Evolutionary conservation across 23 tunicate genomes (phyloP), one percentile per base, ranked within the genome.

Genomic region (Styela clava): DNA sequence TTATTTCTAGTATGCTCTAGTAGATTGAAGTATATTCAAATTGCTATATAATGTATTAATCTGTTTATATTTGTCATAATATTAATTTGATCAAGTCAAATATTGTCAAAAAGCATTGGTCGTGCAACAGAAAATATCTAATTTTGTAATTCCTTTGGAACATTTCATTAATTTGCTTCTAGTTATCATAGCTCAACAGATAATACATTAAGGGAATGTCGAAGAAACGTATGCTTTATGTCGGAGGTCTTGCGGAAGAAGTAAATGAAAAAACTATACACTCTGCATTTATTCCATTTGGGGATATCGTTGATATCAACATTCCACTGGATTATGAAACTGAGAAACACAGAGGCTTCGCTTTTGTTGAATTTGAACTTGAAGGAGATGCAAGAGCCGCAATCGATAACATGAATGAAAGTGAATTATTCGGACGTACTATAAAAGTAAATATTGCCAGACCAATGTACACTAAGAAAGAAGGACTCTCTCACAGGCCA

Each of bases 381-480:
- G 92, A 83, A 29, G 99, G 84, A 79, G 99, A 95, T 81, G 99
- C 99, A 35, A 85, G 72, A 64, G 96, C 99, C 29, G 99, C 99
- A 28, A 95, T 95, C 51, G 99, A 95, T 62, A 95, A 95, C 78
- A 95, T 95, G 93, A 79, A 95, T 68, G 99, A 95, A 69, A 85
- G 95, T 18, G 99, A 95, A 80, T 82, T 95, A 35, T 95, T 83
- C 76, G 99, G 99, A 0, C 82, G 96, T n/a, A 95, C 99, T 0
- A 68, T 95, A 3, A 83, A 85, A 69, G 96, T 90, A 22, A 95
- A 95, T 56, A 88, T 86, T 52, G 99, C 99, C 27, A 85, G 97
- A 37, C 99, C 99, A n/a, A 89, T 95, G 91, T 83, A 35, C 74
- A 68, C 87, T 27, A 92, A 92, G 73, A 92, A 83, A 31, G 97